Conservation (phyloP, 2,113 vertebrate species). For the Xiphophorus maculatus region DNA sequence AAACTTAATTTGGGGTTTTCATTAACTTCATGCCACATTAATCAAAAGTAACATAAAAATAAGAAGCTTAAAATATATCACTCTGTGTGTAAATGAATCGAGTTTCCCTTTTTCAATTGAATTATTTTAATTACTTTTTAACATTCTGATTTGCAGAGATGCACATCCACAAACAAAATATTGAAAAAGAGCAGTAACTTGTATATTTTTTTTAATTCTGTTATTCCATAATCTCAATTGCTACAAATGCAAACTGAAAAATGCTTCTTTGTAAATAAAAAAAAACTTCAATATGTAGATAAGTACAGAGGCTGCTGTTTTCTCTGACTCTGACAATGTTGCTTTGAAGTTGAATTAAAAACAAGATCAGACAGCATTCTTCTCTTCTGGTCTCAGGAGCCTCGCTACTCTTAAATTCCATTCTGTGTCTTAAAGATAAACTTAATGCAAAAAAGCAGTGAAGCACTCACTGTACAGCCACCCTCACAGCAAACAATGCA, state of each 20-base stretch:
- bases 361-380: constrained; percentile 65
- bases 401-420: constrained; percentile 64
- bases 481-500: constrained; percentile 73
- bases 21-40: too few relatives aligned
- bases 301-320: constrained; percentile 39
- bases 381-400: constrained; percentile 64
- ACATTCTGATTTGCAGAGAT: neutral
- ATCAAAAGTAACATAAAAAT: neutral
- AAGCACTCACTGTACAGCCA: constrained; percentile 62
- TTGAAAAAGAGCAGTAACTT: neutral
- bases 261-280: constrained; percentile 32
- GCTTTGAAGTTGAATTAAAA: constrained; percentile 71
- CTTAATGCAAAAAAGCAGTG: constrained; percentile 65
- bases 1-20: neutral
- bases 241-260: constrained; percentile 5
- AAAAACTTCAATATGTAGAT: constrained; percentile 60
- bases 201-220: neutral
- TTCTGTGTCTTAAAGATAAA: constrained; percentile 79
- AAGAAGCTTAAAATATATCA: neutral
- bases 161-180: constrained; percentile 4
- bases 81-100: neutral
- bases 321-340: constrained; percentile 48
- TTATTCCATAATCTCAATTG: neutral
- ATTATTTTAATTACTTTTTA: neutral
- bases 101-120: neutral